Evolutionary conservation across 2,113 vertebrate genomes (phyloP).

Genomic region (Mesembrinibis cayennensis): DNA sequence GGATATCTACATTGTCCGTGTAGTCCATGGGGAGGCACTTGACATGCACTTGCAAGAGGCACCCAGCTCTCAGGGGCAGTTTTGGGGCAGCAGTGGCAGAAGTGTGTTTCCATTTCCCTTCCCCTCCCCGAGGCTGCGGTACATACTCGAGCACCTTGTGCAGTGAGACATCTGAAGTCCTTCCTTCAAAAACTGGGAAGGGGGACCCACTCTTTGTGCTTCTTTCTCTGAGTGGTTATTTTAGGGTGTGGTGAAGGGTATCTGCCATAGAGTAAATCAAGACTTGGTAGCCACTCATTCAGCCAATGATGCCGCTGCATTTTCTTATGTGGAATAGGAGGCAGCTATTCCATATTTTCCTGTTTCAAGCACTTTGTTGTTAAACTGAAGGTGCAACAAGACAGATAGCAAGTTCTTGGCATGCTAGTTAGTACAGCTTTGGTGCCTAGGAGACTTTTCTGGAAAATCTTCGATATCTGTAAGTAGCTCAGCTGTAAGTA

Average conservation of each 20-base stretch:
- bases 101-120: background rate
- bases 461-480: background rate
- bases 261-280: background rate
- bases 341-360: background rate
- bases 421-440: background rate
- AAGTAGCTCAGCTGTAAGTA: background rate
- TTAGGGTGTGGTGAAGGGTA: no score
- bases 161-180: background rate
- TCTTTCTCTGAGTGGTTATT: background rate
- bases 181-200: background rate
- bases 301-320: background rate
- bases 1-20: rapidly evolving
- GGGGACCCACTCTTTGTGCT: background rate
- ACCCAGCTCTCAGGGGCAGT: background rate
- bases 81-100: background rate
- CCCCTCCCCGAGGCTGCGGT: no score
- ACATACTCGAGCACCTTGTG: rapidly evolving
- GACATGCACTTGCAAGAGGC: rapidly evolving
- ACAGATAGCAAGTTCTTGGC: rapidly evolving
- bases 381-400: background rate
- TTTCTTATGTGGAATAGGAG: background rate
- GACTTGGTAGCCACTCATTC: background rate
- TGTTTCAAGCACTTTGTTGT: background rate
- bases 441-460: background rate
- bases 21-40: rapidly evolving